Conservation (phyloP, 1,140 invertebrate genomes). For the Drosophila quadrilineata region DNA sequence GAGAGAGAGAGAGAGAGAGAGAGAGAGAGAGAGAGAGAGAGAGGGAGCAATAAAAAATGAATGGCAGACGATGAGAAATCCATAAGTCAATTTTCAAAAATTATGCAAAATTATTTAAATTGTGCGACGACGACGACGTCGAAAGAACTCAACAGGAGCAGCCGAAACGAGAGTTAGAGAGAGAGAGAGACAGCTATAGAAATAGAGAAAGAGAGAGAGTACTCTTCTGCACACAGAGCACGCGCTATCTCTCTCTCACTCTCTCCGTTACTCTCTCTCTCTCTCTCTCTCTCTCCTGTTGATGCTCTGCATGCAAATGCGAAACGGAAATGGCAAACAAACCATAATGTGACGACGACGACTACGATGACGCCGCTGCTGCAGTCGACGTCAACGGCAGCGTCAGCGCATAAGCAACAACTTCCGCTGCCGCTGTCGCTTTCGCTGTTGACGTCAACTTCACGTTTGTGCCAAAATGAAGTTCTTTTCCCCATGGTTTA, state of each 20-base stretch:
- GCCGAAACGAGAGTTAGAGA: too few species aligned
- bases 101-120: conserved; percentile 81
- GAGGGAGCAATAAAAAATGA: conserved; percentile 70
- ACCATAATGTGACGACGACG: conserved; percentile 75
- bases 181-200: conserved; percentile 1
- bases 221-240: not conserved
- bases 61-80: conserved; percentile 63
- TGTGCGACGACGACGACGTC: conserved; percentile 48
- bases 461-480: conserved; percentile 65
- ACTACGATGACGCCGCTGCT: conserved; percentile 39
- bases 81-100: conserved; percentile 81
- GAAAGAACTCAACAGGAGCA: conserved; percentile 62
- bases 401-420: conserved; percentile 54
- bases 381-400: not conserved
- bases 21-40: too few species aligned
- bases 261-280: conserved; percentile 8
- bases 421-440: conserved; percentile 51
- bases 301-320: conserved; percentile 68
- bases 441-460: conserved; percentile 8
- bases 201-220: not conserved
- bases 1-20: conserved; percentile 5
- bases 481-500: conserved; percentile 25
- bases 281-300: not conserved
- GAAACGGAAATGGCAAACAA: conserved; percentile 78
- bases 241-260: not conserved